A percentile compares a stretch with the other conserved stretches of the same genome.
phyloP scores from a whole-genome alignment of 2,797 vertebrate genomes.

The Halcyon badia region DNA sequence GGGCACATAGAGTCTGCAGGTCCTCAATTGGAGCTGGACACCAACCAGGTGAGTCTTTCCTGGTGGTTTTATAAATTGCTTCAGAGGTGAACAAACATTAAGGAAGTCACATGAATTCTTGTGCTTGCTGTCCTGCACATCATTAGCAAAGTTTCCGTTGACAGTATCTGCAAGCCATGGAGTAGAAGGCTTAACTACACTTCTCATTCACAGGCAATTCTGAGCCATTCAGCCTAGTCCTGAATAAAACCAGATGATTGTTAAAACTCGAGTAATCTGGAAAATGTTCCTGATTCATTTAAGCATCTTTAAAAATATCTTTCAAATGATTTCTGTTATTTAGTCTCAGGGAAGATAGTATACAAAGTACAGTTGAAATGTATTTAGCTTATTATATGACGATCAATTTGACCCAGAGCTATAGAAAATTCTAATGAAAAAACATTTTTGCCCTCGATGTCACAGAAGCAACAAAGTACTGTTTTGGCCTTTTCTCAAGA shows the following conservation, averaged over 20 bases:
- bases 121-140: background rate
- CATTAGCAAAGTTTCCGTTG: background rate
- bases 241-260: background rate
- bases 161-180: background rate
- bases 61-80: background rate
- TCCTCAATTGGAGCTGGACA: background rate
- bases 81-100: background rate
- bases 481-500: background rate
- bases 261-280: background rate
- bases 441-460: background rate
- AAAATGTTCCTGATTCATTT: background rate
- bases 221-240: background rate
- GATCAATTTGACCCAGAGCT: background rate
- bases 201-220: background rate
- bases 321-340: background rate
- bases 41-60: background rate
- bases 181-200: background rate
- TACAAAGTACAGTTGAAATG: background rate
- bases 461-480: background rate
- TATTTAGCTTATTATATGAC: background rate
- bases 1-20: fast-evolving
- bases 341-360: background rate
- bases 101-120: background rate
- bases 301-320: background rate
- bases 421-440: background rate